Evolutionary conservation across 1,140 invertebrate genomes (phyloP).

Genomic region (Geopemphigus sp.): DNA sequence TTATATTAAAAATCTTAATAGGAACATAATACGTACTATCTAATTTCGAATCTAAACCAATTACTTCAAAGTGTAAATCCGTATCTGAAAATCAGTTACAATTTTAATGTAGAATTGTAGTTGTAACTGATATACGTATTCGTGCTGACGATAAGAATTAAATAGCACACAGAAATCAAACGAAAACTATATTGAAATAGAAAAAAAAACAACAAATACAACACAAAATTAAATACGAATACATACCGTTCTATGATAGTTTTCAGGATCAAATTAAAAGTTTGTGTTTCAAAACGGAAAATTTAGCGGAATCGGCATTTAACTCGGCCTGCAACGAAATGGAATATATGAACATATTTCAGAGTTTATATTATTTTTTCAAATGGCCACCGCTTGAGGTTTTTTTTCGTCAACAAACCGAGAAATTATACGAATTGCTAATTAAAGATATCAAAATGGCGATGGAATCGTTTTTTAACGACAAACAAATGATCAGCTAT

Average conservation of each 20-base stretch:
- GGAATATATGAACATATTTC: slow-evolving; percentile 12
- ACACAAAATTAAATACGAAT: too few relatives aligned
- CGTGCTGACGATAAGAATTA: too few relatives aligned
- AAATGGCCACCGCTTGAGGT: slow-evolving; percentile 13
- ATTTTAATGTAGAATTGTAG: too few relatives aligned
- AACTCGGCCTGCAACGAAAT: background rate
- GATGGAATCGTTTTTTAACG: background rate
- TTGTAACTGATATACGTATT: too few relatives aligned
- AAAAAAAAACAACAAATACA: too few relatives aligned
- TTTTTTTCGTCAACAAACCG: background rate
- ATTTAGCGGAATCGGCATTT: background rate
- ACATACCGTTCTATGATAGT: background rate
- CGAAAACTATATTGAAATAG: background rate
- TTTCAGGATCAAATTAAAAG: background rate
- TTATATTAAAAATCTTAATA: too few relatives aligned
- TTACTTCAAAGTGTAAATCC: too few relatives aligned
- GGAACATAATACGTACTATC: too few relatives aligned
- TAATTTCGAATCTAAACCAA: too few relatives aligned
- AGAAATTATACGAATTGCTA: background rate
- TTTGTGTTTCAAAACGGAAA: background rate
- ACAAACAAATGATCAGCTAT: background rate
- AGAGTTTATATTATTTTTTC: slow-evolving; percentile 11
- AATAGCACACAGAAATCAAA: background rate
- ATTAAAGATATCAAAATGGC: background rate
- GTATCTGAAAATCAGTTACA: too few relatives aligned